Conservation (phyloP, 2,797 vertebrate species). For the Sebastolobus alascanus region DNA sequence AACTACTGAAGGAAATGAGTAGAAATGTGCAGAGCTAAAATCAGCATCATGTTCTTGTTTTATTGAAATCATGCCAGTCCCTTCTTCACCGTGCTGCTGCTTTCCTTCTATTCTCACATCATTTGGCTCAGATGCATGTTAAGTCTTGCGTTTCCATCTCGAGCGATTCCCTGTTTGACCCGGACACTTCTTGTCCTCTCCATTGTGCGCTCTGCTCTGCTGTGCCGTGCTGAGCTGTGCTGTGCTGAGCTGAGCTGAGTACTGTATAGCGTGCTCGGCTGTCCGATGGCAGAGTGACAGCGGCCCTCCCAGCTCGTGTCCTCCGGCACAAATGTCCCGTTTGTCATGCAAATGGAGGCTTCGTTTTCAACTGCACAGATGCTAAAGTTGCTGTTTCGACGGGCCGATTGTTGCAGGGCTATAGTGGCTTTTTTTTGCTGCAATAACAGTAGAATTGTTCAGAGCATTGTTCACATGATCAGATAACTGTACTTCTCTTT, state of each 20-base stretch:
- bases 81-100: not conserved
- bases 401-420: conserved; percentile 64
- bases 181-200: not conserved
- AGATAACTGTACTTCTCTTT: conserved; percentile 47
- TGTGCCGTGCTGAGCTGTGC: not conserved
- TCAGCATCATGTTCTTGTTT: not conserved
- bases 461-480: conserved; percentile 61
- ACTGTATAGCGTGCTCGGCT: conserved; percentile 14
- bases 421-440: conserved; percentile 47
- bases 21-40: conserved; percentile 16
- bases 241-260: not conserved
- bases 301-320: conserved; percentile 27
- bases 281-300: conserved; percentile 26
- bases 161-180: not conserved
- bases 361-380: conserved; percentile 55
- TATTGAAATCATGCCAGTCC: not conserved
- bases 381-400: conserved; percentile 67
- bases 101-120: conserved; percentile 16
- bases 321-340: conserved; percentile 60
- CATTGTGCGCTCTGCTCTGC: not conserved
- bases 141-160: not conserved
- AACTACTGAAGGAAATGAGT: conserved; percentile 14
- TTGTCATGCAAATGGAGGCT: conserved; percentile 78
- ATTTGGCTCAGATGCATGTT: not conserved
- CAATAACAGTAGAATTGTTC: conserved; percentile 69